These are phyloP conservation scores for Elaeidobius kamerunicus DNA, from an alignment of 2,888 invertebrate species.

Conservation along the genomic window DNA sequence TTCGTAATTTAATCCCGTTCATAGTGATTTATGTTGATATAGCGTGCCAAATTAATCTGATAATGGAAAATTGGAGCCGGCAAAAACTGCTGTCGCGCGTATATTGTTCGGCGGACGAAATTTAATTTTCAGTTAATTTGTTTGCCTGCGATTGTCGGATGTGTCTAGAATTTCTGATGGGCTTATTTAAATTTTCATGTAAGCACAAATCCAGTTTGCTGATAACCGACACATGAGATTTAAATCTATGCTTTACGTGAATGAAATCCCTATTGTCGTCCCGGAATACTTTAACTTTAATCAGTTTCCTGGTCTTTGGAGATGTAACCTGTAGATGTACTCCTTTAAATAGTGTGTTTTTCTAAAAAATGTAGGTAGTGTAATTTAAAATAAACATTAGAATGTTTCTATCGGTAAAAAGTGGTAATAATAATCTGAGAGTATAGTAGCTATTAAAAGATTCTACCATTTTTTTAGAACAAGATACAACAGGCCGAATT, in stretches of 20 bases:
- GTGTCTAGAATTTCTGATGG: slow-evolving; percentile 15
- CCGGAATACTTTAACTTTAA: too few relatives aligned
- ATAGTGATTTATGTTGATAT: slow-evolving; percentile 34
- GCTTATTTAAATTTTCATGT: background rate
- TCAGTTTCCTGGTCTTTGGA: too few relatives aligned
- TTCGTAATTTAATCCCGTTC: slow-evolving; percentile 23
- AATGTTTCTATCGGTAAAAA: too few relatives aligned
- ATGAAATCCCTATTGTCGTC: too few relatives aligned
- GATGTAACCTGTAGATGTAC: too few relatives aligned
- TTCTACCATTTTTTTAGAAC: too few relatives aligned
- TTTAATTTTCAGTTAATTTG: slow-evolving; percentile 28
- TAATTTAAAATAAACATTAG: too few relatives aligned
- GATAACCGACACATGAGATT: background rate
- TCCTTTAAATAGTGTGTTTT: too few relatives aligned
- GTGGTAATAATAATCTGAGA: too few relatives aligned
- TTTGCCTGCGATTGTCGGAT: slow-evolving; percentile 20
- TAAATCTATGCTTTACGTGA: background rate
- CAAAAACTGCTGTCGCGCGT: slow-evolving; percentile 27
- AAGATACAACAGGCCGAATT: too few relatives aligned
- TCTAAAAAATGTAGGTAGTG: too few relatives aligned
- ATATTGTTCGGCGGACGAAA: slow-evolving; percentile 22
- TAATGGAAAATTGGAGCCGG: slow-evolving; percentile 31
- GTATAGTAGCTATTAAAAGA: too few relatives aligned
- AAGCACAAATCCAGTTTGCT: background rate
- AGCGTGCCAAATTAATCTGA: slow-evolving; percentile 35